Evolutionary conservation across 1,140 invertebrate genomes (phyloP).

Genomic region (Aphidius gifuensis): DNA sequence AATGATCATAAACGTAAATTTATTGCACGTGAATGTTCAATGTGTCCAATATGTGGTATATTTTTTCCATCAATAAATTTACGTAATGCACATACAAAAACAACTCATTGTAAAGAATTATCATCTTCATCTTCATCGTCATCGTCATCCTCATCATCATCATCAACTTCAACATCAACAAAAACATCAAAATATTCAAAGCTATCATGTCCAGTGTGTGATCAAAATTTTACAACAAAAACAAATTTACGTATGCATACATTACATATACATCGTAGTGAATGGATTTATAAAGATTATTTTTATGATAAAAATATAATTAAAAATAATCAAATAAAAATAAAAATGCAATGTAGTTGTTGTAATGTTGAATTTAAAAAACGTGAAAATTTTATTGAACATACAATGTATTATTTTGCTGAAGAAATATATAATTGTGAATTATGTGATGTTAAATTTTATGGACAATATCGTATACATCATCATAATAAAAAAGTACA

Average conservation of each 20-base stretch:
- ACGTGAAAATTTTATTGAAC: slow-evolving; percentile 21
- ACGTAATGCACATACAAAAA: slow-evolving; percentile 1
- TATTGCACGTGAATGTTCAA: background rate
- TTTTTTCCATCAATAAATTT: slow-evolving; percentile 10
- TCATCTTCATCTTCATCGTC: too few relatives aligned
- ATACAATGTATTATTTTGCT: slow-evolving; percentile 20
- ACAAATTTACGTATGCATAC: slow-evolving; percentile 15
- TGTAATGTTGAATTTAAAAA: slow-evolving; percentile 18
- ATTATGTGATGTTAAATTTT: slow-evolving; percentile 12
- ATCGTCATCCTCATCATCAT: too few relatives aligned
- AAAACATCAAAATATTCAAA: background rate
- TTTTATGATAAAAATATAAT: background rate
- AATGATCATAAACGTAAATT: background rate
- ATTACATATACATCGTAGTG: slow-evolving; percentile 16
- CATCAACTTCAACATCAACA: too few relatives aligned
- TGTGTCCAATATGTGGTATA: slow-evolving; percentile 4
- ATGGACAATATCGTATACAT: slow-evolving; percentile 9
- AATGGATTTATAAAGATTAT: background rate
- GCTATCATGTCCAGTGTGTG: slow-evolving; percentile 14
- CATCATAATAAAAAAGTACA: slow-evolving; percentile 18
- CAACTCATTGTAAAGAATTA: background rate
- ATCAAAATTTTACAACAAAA: slow-evolving; percentile 17
- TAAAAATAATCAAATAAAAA: background rate
- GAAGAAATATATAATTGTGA: slow-evolving; percentile 3
- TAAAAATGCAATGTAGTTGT: slow-evolving; percentile 11